These are phyloP conservation scores for Triplophysa dalaica DNA, from an alignment of 2,113 vertebrate species.

Conservation along the genomic window DNA sequence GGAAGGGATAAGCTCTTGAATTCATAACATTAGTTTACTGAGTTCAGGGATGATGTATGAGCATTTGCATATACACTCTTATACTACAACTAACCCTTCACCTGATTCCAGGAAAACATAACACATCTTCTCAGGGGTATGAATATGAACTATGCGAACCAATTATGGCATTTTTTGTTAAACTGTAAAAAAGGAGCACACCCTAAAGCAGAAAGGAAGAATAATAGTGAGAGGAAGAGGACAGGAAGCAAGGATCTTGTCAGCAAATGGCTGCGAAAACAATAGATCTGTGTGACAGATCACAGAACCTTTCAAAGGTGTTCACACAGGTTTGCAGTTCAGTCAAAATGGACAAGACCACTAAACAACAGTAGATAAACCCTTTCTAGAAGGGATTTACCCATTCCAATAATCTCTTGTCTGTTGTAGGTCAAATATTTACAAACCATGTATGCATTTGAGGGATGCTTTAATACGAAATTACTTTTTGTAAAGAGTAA, in stretches of 20 bases:
- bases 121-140: neutral
- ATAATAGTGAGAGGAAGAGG: slow-evolving; percentile 17
- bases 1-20: no score
- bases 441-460: neutral
- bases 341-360: neutral
- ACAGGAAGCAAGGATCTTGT: slow-evolving; percentile 40
- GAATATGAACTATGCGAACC: neutral
- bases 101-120: neutral
- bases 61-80: neutral
- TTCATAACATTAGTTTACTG: neutral
- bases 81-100: neutral
- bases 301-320: neutral
- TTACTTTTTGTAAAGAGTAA: no score
- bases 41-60: neutral
- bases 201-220: neutral
- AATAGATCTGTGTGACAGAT: neutral
- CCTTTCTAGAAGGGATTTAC: neutral
- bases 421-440: neutral
- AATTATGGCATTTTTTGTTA: neutral
- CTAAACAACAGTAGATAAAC: neutral
- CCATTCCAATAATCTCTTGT: neutral
- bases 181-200: neutral
- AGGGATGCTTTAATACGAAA: neutral
- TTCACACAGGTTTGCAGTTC: neutral
- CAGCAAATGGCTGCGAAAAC: slow-evolving; percentile 33